A percentile compares a stretch with the other conserved stretches of the same genome.
Evolutionary conservation across 2,113 vertebrate species (phyloP).

Genomic region (Synchiropus splendidus): DNA sequence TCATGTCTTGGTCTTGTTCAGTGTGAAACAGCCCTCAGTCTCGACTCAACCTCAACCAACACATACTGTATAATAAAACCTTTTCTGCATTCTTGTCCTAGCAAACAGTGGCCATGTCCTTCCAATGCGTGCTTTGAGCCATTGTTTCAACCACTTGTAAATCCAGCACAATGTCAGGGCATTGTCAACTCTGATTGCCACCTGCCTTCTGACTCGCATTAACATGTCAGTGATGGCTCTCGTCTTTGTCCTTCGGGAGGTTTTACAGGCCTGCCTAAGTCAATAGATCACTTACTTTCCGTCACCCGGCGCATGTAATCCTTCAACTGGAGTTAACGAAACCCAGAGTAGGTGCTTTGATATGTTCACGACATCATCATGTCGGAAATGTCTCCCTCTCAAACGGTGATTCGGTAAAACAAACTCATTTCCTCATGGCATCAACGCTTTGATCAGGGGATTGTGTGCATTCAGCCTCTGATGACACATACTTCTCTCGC

Average conservation of each 20-base stretch:
- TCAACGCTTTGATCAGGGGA: constrained; percentile 54
- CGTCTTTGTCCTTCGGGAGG: background rate
- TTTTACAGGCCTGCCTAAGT: background rate
- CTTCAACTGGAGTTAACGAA: constrained; percentile 15
- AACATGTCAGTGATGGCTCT: background rate
- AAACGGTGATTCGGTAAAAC: constrained; percentile 34
- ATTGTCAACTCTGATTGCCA: no score
- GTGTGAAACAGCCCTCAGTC: no score
- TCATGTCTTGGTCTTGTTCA: no score
- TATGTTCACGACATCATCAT: constrained; percentile 10
- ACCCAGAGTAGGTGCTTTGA: constrained; percentile 11
- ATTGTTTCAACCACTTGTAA: no score
- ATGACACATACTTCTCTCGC: constrained; percentile 25
- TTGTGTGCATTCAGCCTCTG: constrained; percentile 27
- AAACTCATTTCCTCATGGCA: constrained; percentile 22
- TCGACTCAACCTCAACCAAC: no score
- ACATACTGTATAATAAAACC: no score
- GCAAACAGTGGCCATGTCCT: no score
- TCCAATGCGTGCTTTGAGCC: no score
- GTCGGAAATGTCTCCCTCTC: constrained; percentile 28
- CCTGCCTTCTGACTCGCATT: no score
- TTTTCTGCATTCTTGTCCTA: no score
- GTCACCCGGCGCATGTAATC: constrained; percentile 1
- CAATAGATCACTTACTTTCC: background rate
- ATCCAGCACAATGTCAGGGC: no score